Conservation (phyloP, 2,797 vertebrate species). For the Anas bahamensis region DNA sequence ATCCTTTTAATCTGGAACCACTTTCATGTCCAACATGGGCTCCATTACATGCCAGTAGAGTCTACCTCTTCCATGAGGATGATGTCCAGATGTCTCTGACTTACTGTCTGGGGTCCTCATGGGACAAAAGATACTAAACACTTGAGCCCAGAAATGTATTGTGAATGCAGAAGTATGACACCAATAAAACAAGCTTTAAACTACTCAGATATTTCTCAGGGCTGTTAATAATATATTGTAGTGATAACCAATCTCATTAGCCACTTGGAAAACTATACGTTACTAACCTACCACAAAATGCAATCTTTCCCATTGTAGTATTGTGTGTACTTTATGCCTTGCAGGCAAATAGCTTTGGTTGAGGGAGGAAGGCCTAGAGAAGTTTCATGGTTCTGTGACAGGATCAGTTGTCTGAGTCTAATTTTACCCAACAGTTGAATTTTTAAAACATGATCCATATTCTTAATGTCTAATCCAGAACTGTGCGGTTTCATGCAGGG, state of each 20-base stretch:
- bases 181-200: constrained; percentile 39
- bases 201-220: not conserved
- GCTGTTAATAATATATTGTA: not conserved
- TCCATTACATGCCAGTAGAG: not conserved
- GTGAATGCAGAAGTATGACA: constrained; percentile 30
- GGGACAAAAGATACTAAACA: not conserved
- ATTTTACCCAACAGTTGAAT: constrained; percentile 64
- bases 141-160: not conserved
- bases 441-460: constrained; percentile 69
- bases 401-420: constrained; percentile 63
- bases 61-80: not conserved
- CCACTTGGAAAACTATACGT: not conserved
- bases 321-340: constrained; percentile 16
- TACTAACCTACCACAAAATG: not conserved
- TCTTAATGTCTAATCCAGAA: constrained; percentile 60
- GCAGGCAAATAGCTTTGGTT: constrained; percentile 54
- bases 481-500: constrained; percentile 36
- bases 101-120: not conserved
- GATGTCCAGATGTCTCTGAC: constrained; percentile 3
- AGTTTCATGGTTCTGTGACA: constrained; percentile 38
- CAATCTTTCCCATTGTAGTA: constrained; percentile 29
- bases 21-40: not conserved
- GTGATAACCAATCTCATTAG: constrained; percentile 6
- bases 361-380: constrained; percentile 8
- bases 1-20: constrained; percentile 56